Evolutionary conservation across 2,888 invertebrate genomes (phyloP), one percentile per base, ranked within the genome.

Genomic region (Galerucella calmariensis): DNA sequence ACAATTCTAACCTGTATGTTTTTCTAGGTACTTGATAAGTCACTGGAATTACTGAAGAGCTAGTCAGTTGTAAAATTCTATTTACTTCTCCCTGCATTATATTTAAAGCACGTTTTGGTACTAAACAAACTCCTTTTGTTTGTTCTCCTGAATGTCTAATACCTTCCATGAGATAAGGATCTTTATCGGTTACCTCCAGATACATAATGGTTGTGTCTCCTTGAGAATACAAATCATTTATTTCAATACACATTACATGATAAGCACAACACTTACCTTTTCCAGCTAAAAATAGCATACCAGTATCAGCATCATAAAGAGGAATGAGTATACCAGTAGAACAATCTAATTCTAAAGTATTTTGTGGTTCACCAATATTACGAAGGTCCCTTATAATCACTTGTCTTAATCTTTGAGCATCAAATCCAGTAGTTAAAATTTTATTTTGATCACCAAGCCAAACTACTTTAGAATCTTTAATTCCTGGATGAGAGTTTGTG

Each of bases 71-170:
- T 72, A 98, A 89, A 65, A 98, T 90, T 79, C 97, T 89, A 88
- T 97, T 97, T 5, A 98, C 98, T 88, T 98, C 98, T 0, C 97
- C 97, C 81, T 96, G 95, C 98, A 98, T 98, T n/a, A 98, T 96
- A 82, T 95, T 93, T 56, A 98, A 88, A 0, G 96, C 96, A 74
- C 97, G 90, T 89, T 98, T 98, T 8, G 97, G 96, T 65, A 97
- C 94, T 77, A 98, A 86, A 82, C 97, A 96, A 2, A 96, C 96
- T 5, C 98, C 98, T 86, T 97, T 97, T 0, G 97, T 97, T 87
- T 98, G 98, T 84, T 97, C 97, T n/a, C 96, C 93, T 24, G 95
- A 94, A 88, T 96, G 95, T 72, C 95, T 90, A 77, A 95, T 88
- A 27, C 97, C 97, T 87, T 97, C 96, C 73, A 95, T 94, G n/a